Conservation (phyloP, 2,113 vertebrate genomes). For the Corvus moneduloides region DNA sequence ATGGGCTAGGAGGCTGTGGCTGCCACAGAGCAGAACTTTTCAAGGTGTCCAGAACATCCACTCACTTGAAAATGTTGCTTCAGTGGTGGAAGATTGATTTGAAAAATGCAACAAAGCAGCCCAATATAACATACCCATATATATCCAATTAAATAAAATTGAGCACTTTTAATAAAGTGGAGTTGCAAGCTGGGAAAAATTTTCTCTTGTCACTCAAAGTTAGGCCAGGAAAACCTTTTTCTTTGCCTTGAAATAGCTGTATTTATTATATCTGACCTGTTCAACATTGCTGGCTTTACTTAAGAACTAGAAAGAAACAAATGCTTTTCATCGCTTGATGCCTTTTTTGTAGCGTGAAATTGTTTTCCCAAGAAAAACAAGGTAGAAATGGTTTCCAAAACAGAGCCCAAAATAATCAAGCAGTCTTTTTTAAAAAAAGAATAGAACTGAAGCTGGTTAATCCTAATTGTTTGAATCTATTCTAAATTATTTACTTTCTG, state of each 20-base stretch:
- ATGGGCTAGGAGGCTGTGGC: constrained; percentile 64
- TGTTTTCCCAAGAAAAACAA: constrained; percentile 32
- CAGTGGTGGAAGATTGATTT: constrained; percentile 42
- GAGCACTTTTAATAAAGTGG: constrained; percentile 36
- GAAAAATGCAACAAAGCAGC: constrained; percentile 30
- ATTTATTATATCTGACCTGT: constrained; percentile 66
- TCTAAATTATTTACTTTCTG: constrained; percentile 62
- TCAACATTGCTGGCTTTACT: constrained; percentile 40
- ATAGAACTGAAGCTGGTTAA: constrained; percentile 16
- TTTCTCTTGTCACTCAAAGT: constrained; percentile 67
- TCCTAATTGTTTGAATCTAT: constrained; percentile 63
- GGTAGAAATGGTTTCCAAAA: constrained; percentile 37
- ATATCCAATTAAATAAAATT: constrained; percentile 46
- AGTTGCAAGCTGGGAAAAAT: constrained; percentile 56
- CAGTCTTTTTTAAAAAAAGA: background rate
- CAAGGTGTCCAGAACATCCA: constrained; percentile 64
- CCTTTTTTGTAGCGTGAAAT: constrained; percentile 40
- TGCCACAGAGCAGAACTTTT: constrained; percentile 39
- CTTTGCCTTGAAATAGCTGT: constrained; percentile 57
- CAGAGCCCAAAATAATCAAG: background rate
- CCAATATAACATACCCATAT: background rate
- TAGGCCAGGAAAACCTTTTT: constrained; percentile 43
- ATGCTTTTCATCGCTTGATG: constrained; percentile 35
- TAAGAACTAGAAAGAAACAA: constrained; percentile 48
- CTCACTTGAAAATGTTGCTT: constrained; percentile 34